Evolutionary conservation across 2,797 vertebrate species (phyloP), one percentile per base, ranked within the genome.

Genomic region (Aphelocoma californica): DNA sequence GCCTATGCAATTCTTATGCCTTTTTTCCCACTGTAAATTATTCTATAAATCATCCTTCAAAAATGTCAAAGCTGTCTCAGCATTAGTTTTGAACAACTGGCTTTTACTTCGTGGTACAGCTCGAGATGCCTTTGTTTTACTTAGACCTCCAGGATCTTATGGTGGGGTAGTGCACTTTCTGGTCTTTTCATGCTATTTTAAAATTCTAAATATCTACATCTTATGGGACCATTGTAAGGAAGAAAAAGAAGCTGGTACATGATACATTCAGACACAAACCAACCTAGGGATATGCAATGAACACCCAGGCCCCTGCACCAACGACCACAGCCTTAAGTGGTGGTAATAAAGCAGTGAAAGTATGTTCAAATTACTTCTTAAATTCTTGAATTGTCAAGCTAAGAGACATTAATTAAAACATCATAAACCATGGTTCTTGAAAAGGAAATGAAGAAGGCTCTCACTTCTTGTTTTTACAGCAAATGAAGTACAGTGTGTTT

Each of bases 401-500:
- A 60, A 87, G 50, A 82, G 26, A 74, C n/a, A 65, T 67, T 89
- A 87, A 93, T 92, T 87, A 93, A 86, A 92, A 42, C 32, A 85
- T 82, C 38, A 47, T 90, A 91, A 94, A 67, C 51, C 29, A 81
- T 16, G 31, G 32, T 7, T 91, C 70, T 91, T 90, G 81, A 89
- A 88, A 92, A 88, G 74, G 54, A 94, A 91, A 81, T 51, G 11
- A 32, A 65, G 44, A 89, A 70, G 50, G 34, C 50, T 29, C 19
- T 60, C 9, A 15, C 38, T 79, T 78, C 40, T 88, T 93, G 47
- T 62, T 96, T 96, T 90, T 81, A 86, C 50, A 82, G 79, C 47
- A 86, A 40, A 90, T 60, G 32, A 53, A 47, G 25, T 34, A 21
- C 40, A 86, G 62, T 60, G 44, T 15, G 1, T 74, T 86, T 81